Evolutionary conservation across 1,140 invertebrate genomes (phyloP).

Genomic region (Ridgeia piscesae): DNA sequence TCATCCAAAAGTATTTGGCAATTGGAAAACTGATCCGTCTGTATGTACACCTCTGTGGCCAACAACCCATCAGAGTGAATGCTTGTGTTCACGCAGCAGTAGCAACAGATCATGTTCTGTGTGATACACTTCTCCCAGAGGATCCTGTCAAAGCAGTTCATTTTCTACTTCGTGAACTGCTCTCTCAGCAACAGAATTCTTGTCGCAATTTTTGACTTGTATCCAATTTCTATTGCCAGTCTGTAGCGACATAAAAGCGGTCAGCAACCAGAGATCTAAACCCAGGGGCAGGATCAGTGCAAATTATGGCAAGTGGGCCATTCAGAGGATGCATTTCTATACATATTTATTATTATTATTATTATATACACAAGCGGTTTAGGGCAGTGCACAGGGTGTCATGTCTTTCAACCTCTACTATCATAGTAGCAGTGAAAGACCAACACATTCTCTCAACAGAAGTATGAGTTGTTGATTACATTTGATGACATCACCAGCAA

Average conservation of each 20-base stretch:
- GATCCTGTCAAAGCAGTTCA: slow-evolving; percentile 8
- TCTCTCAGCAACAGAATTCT: slow-evolving; percentile 34
- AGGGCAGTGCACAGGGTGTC: not conserved
- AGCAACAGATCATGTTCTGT: too few species aligned
- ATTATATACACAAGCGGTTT: slow-evolving; percentile 12
- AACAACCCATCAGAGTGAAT: not conserved
- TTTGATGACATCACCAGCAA: slow-evolving; percentile 30
- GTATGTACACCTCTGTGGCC: slow-evolving; percentile 11
- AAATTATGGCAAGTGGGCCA: slow-evolving; percentile 29
- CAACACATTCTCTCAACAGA: not conserved
- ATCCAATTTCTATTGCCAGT: slow-evolving; percentile 26
- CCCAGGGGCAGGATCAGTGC: slow-evolving; percentile 33
- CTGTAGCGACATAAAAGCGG: slow-evolving; percentile 23
- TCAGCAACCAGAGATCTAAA: slow-evolving; percentile 29
- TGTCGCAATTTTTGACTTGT: slow-evolving; percentile 20
- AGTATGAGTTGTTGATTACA: not conserved
- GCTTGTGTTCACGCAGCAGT: too few species aligned
- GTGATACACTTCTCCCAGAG: not conserved
- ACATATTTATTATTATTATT: too few species aligned
- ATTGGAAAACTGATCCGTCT: not conserved
- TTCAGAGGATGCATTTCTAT: slow-evolving; percentile 26
- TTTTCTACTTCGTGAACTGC: slow-evolving; percentile 21
- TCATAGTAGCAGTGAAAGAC: not conserved
- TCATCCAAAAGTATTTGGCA: not conserved
- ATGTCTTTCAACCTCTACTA: slow-evolving; percentile 8